Conservation (phyloP, 2,797 vertebrate genomes). For the Oceanodroma leucorhoa region DNA sequence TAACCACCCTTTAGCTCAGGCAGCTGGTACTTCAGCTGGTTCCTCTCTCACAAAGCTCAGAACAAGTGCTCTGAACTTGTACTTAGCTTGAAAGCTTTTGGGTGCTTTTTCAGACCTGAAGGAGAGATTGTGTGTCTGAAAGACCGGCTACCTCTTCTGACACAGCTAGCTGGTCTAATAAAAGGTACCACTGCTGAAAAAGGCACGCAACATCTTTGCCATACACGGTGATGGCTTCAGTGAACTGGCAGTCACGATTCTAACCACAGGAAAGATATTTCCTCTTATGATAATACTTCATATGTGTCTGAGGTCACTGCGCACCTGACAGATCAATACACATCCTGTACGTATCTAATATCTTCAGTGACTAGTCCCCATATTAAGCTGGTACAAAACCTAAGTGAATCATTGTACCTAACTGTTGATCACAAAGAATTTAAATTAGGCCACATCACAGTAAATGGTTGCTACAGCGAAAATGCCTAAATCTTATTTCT, state of each 20-base stretch:
- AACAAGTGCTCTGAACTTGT: background rate
- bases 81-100: background rate
- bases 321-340: background rate
- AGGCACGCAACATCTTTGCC: background rate
- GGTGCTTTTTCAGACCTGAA: background rate
- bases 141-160: background rate
- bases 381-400: background rate
- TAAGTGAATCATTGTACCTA: background rate
- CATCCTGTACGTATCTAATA: fast-evolving
- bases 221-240: fast-evolving
- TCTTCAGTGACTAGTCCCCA: background rate
- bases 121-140: background rate
- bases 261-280: background rate
- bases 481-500: background rate
- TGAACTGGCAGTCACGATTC: background rate
- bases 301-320: background rate
- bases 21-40: background rate
- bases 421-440: background rate
- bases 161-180: background rate
- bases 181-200: background rate
- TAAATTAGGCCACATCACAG: background rate
- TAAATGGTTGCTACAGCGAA: background rate
- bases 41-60: background rate
- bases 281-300: background rate
- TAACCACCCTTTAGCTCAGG: background rate